Evolutionary conservation across 37 sponge, comb jelly and placozoan species (phyloP).

Genomic region (Aphrocallistes beatrix): DNA sequence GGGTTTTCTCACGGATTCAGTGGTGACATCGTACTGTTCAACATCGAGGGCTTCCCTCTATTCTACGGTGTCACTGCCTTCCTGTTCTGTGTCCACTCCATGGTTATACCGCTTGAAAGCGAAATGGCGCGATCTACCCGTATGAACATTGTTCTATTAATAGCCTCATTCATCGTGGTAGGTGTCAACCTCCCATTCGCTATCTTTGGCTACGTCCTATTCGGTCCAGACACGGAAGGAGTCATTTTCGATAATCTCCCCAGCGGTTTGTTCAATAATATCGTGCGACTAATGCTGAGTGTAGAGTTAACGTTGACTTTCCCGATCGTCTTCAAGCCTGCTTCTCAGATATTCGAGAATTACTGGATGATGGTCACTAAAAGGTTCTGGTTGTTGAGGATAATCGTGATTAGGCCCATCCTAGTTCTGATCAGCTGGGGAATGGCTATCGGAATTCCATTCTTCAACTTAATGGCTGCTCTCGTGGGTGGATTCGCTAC

Average conservation of each 20-base stretch:
- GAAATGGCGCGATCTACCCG: slow-evolving; percentile 40
- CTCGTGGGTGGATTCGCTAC: slow-evolving; percentile 63
- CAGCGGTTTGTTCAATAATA: slow-evolving; percentile 42
- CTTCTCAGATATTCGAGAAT: slow-evolving; percentile 50
- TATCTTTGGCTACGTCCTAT: slow-evolving; percentile 63
- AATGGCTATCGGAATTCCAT: slow-evolving; percentile 52
- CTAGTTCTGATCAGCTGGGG: slow-evolving; percentile 52
- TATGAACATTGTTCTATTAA: slow-evolving; percentile 52
- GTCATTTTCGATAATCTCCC: slow-evolving; percentile 50
- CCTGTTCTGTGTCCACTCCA: slow-evolving; percentile 79
- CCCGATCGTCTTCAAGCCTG: slow-evolving; percentile 72
- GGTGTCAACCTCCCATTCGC: slow-evolving; percentile 70
- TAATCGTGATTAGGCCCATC: slow-evolving; percentile 25
- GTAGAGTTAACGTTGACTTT: slow-evolving; percentile 58
- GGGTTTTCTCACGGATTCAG: neutral
- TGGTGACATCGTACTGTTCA: neutral
- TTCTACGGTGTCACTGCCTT: slow-evolving; percentile 74
- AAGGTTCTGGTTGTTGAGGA: neutral
- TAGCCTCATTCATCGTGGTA: slow-evolving; percentile 44
- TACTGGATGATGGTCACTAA: neutral
- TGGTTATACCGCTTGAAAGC: slow-evolving; percentile 64
- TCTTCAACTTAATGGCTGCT: slow-evolving; percentile 52
- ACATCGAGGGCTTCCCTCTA: slow-evolving; percentile 31
- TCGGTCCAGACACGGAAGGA: slow-evolving; percentile 46
- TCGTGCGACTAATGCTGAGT: slow-evolving; percentile 46